A percentile compares a stretch with the other conserved stretches of the same genome.
Conservation (phyloP, 2,797 vertebrate species). For the Phyllotis vaccarum region DNA sequence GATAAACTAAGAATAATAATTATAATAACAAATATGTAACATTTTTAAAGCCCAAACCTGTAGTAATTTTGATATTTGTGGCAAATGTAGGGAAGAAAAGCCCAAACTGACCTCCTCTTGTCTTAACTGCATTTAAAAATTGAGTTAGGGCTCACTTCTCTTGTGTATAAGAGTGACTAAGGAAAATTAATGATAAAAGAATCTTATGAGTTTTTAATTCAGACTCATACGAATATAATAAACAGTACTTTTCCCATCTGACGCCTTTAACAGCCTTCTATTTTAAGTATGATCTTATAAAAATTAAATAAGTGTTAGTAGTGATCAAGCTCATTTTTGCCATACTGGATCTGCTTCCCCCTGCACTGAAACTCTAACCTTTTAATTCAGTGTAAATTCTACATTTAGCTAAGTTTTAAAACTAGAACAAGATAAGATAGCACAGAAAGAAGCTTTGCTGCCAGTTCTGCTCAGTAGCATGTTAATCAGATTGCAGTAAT, state of each 20-base stretch:
- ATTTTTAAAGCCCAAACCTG: neutral
- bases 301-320: neutral
- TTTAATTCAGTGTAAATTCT: constrained; percentile 31
- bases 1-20: neutral
- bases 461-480: constrained; percentile 71
- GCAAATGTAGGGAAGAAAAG: constrained; percentile 21
- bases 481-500: constrained; percentile 81
- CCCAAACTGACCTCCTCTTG: constrained; percentile 12
- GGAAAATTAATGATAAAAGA: neutral
- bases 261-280: neutral
- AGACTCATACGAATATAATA: constrained; percentile 32
- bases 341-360: neutral
- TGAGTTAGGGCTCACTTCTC: neutral
- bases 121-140: neutral
- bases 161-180: neutral
- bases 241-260: neutral
- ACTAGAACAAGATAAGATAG: constrained; percentile 55
- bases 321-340: neutral
- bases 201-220: constrained; percentile 20
- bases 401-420: constrained; percentile 21
- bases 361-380: neutral
- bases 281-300: constrained; percentile 14
- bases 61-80: neutral
- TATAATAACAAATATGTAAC: neutral
- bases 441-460: constrained; percentile 66